phyloP scores from a whole-genome alignment of 92 coral and sea anemone genomes.

The Meandrina meandrites region DNA sequence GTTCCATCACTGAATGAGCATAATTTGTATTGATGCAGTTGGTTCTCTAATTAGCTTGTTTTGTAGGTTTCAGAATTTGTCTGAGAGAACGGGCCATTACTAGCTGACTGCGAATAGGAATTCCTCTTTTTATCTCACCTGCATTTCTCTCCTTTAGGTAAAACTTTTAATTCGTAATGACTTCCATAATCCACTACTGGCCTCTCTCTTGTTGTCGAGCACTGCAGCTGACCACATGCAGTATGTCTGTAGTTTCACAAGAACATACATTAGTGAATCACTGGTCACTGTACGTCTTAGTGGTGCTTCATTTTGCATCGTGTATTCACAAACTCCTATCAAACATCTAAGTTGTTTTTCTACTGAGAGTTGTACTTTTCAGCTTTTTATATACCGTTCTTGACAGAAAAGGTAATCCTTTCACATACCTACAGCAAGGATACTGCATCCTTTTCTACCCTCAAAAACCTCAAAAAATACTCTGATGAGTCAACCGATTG shows the following conservation, averaged over 20 bases:
- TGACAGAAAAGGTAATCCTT: too few species aligned
- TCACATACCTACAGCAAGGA: too few species aligned
- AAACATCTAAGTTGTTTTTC: too few species aligned
- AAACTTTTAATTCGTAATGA: not conserved
- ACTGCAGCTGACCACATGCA: constrained; percentile 44
- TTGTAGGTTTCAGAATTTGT: not conserved
- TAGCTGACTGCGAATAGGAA: not conserved
- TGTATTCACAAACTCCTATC: too few species aligned
- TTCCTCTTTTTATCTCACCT: not conserved
- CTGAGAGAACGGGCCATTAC: not conserved
- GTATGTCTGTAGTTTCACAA: constrained; percentile 8
- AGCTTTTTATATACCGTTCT: too few species aligned
- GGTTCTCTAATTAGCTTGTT: not conserved
- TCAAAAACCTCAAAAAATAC: too few species aligned
- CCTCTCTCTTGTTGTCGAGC: not conserved
- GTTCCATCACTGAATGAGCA: not conserved
- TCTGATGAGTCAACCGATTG: too few species aligned
- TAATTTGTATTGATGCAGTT: too few species aligned
- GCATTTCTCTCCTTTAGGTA: constrained; percentile 24
- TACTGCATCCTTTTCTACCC: too few species aligned
- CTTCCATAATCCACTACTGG: constrained; percentile 37
- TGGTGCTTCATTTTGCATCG: too few species aligned
- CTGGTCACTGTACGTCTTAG: not conserved
- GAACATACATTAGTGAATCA: not conserved
- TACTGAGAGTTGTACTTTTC: too few species aligned